Evolutionary conservation across 1,140 invertebrate species (phyloP).

Genomic region (Piezodorus guildinii): DNA sequence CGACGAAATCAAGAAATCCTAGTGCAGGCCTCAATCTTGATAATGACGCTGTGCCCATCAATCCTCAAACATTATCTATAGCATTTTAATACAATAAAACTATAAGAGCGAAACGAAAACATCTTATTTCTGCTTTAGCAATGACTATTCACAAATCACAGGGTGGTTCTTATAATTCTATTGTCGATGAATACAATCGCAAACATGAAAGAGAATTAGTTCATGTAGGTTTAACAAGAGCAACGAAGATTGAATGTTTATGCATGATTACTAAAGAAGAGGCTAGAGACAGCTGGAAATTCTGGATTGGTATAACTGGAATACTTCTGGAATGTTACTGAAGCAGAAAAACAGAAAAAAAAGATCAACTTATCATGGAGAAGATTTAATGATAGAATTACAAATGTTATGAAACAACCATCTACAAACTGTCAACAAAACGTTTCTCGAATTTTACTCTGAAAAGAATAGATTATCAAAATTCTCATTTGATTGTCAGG

Average conservation of each 20-base stretch:
- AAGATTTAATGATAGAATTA: too few relatives aligned
- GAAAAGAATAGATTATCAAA: constrained; percentile 18
- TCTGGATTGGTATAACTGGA: not conserved
- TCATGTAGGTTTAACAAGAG: constrained; percentile 28
- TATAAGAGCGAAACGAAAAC: constrained; percentile 30
- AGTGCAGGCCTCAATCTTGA: not conserved
- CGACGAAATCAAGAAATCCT: not conserved
- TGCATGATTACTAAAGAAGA: constrained; percentile 20
- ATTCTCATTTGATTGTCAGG: constrained; percentile 25
- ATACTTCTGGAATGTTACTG: too few relatives aligned
- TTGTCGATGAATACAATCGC: too few relatives aligned
- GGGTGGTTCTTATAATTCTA: constrained; percentile 28
- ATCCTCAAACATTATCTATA: constrained; percentile 20
- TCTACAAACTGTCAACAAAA: constrained; percentile 9
- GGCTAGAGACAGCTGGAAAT: constrained; percentile 11
- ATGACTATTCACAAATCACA: constrained; percentile 30
- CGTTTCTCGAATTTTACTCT: constrained; percentile 1
- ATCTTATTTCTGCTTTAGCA: constrained; percentile 30
- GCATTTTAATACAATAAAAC: constrained; percentile 30
- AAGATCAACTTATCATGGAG: too few relatives aligned
- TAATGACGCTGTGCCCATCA: not conserved
- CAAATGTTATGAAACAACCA: constrained; percentile 1
- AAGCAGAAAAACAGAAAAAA: too few relatives aligned
- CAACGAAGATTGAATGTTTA: constrained; percentile 26
- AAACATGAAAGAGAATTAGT: constrained; percentile 27